These are phyloP conservation scores for Parotocinclus haroldoi DNA, from an alignment of 2,797 vertebrate species.

Conservation along the genomic window DNA sequence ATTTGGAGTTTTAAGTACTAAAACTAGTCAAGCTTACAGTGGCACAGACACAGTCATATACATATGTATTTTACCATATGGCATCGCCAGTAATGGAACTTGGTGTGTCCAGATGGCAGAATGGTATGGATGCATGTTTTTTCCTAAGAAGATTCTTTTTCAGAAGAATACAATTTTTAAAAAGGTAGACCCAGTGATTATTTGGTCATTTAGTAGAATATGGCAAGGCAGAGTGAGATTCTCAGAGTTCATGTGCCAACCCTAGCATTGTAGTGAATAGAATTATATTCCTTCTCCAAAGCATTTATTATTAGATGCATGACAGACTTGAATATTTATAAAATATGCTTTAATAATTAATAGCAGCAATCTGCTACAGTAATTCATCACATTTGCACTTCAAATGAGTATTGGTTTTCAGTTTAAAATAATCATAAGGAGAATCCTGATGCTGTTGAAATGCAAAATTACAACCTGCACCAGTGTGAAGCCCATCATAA, in stretches of 20 bases:
- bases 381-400: slow-evolving; percentile 87
- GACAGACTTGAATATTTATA: slow-evolving; percentile 99
- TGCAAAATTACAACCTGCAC: slow-evolving; percentile 72
- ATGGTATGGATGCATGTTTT: slow-evolving; percentile 72
- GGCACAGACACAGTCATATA: slow-evolving; percentile 63
- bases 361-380: slow-evolving; percentile 98
- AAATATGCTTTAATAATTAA: slow-evolving; percentile 99
- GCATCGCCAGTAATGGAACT: slow-evolving; percentile 72
- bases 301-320: slow-evolving; percentile 85
- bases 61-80: slow-evolving; percentile 81
- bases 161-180: too few species aligned
- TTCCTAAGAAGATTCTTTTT: too few species aligned
- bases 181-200: too few species aligned
- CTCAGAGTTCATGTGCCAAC: slow-evolving; percentile 60
- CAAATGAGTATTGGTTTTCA: slow-evolving; percentile 83
- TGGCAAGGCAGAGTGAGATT: slow-evolving; percentile 12
- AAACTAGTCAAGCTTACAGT: slow-evolving; percentile 61
- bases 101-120: slow-evolving; percentile 81
- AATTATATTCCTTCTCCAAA: slow-evolving; percentile 84
- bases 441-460: slow-evolving; percentile 77
- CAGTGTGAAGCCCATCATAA: slow-evolving; percentile 51
- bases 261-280: slow-evolving; percentile 76
- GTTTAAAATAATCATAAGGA: slow-evolving; percentile 85
- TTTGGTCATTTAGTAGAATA: neutral
- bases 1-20: slow-evolving; percentile 69